These are phyloP conservation scores for Byasa hedistus DNA, from an alignment of 2,888 invertebrate genomes.

Conservation along the genomic window DNA sequence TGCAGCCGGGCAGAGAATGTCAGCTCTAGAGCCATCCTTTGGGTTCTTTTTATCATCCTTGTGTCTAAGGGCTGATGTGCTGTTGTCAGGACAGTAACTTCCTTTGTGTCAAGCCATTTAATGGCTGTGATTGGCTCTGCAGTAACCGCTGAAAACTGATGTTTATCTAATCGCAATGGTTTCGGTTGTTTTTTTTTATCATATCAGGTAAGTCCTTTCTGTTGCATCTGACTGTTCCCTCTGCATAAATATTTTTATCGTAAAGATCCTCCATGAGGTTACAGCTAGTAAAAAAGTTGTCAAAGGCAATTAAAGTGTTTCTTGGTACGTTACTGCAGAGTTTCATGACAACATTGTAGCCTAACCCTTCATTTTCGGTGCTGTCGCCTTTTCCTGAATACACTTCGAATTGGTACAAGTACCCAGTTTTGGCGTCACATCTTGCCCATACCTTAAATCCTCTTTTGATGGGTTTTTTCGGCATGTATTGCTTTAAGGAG, in stretches of 20 bases:
- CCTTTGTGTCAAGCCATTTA: constrained; percentile 39
- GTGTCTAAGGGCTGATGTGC: constrained; percentile 38
- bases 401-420: constrained; percentile 38
- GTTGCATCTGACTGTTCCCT: constrained; percentile 41
- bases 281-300: constrained; percentile 43
- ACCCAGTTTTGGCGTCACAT: constrained; percentile 34
- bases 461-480: constrained; percentile 21
- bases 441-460: constrained; percentile 29
- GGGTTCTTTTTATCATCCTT: constrained; percentile 40
- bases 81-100: constrained; percentile 39
- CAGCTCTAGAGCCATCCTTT: constrained; percentile 44
- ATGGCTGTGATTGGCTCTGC: constrained; percentile 37
- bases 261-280: constrained; percentile 37
- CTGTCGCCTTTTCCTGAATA: constrained; percentile 39
- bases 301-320: constrained; percentile 42
- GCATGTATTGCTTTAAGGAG: no score
- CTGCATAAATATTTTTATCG: constrained; percentile 38
- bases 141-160: constrained; percentile 40
- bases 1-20: constrained; percentile 42
- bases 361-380: constrained; percentile 36
- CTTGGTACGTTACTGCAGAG: constrained; percentile 34
- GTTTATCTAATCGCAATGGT: constrained; percentile 38
- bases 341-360: constrained; percentile 35
- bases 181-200: constrained; percentile 35
- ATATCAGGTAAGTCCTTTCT: constrained; percentile 40